phyloP scores from a whole-genome alignment of 1,140 invertebrate species.

The Nylanderia fulva region DNA sequence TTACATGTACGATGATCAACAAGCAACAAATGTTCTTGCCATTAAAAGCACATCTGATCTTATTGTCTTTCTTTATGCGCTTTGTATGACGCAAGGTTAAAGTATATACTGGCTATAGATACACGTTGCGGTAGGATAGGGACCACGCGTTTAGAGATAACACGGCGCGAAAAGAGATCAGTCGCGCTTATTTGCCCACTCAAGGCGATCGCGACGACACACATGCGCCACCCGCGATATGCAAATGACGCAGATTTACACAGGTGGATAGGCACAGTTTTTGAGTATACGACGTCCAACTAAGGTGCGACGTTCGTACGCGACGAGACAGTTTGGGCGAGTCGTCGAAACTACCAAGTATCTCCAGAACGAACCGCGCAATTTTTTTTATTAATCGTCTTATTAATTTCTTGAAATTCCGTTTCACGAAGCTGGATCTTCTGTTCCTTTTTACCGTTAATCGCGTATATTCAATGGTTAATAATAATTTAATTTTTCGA shows the following conservation, averaged over 20 bases:
- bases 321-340: not conserved
- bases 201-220: constrained; percentile 9
- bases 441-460: not conserved
- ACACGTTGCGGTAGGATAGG: constrained; percentile 50
- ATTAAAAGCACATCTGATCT: not conserved
- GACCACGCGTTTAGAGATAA: constrained; percentile 27
- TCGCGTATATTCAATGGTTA: not conserved
- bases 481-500: not conserved
- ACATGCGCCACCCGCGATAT: constrained; percentile 47
- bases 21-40: too few species aligned
- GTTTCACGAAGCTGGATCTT: not conserved
- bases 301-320: constrained; percentile 11
- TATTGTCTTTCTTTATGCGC: not conserved
- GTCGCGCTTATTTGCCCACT: constrained; percentile 24
- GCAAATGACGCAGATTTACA: constrained; percentile 67
- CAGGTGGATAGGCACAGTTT: constrained; percentile 56
- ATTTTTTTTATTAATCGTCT: not conserved
- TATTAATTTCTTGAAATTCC: not conserved
- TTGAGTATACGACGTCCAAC: not conserved
- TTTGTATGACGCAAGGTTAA: constrained; percentile 23
- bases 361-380: not conserved
- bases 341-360: not conserved
- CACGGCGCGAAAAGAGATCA: constrained; percentile 28
- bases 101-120: constrained; percentile 13
- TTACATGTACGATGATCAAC: too few species aligned